Percentiles rank a stretch among this genome's conserved stretches.
Conservation (phyloP, 2,797 vertebrate genomes). For the Euthynnus affinis region DNA sequence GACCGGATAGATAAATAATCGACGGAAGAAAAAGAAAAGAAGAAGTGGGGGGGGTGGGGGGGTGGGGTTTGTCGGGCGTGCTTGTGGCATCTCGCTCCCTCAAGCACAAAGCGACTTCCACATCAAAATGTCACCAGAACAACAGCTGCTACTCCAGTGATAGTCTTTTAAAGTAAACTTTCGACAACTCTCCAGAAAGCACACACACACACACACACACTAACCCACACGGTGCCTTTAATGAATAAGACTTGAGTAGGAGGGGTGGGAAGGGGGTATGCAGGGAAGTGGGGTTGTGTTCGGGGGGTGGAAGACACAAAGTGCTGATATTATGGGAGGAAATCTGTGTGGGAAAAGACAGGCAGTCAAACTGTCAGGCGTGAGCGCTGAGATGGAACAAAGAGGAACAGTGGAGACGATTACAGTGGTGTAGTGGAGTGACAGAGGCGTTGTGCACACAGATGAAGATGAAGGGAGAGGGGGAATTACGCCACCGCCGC, state of each 20-base stretch:
- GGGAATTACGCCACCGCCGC: constrained; percentile 23
- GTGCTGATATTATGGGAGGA: constrained; percentile 78
- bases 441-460: constrained; percentile 60
- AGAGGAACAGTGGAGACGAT: constrained; percentile 84
- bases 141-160: constrained; percentile 78
- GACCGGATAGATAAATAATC: constrained; percentile 16
- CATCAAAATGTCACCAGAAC: constrained; percentile 80
- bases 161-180: constrained; percentile 83
- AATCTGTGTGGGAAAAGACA: constrained; percentile 80
- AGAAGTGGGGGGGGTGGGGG: background rate
- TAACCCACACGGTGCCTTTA: constrained; percentile 34
- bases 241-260: constrained; percentile 61
- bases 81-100: constrained; percentile 64
- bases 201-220: constrained; percentile 22
- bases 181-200: constrained; percentile 71
- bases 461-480: constrained; percentile 53
- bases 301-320: constrained; percentile 57
- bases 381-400: constrained; percentile 85
- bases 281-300: constrained; percentile 33
- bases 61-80: constrained; percentile 29
- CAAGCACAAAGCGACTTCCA: constrained; percentile 73
- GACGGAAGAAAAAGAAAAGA: constrained; percentile 22
- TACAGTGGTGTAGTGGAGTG: constrained; percentile 74
- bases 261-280: constrained; percentile 13
- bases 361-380: constrained; percentile 87